phyloP scores from a whole-genome alignment of 2,113 vertebrate species.

The Solea senegalensis region DNA sequence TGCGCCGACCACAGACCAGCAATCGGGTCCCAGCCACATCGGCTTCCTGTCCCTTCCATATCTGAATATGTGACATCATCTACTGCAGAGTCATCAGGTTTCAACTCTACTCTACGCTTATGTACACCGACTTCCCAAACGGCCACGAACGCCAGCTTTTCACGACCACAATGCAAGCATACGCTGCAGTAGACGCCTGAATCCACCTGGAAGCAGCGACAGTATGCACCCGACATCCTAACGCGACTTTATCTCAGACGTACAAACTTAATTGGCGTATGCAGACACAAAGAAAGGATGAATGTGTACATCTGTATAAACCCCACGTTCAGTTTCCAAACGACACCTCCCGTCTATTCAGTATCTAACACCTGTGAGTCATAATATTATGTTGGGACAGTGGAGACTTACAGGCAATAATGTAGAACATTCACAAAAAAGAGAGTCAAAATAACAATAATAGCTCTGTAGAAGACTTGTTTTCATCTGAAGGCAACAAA shows the following conservation, averaged over 20 bases:
- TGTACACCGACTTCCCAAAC: slow-evolving; percentile 55
- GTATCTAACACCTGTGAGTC: slow-evolving; percentile 62
- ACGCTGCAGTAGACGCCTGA: not conserved
- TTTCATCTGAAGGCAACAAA: slow-evolving; percentile 58
- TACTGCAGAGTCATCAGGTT: slow-evolving; percentile 43
- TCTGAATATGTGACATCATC: slow-evolving; percentile 59
- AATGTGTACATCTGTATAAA: slow-evolving; percentile 17
- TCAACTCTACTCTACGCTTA: slow-evolving; percentile 49
- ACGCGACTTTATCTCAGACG: slow-evolving; percentile 9
- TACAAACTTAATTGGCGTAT: slow-evolving; percentile 21
- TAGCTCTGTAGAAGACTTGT: slow-evolving; percentile 18
- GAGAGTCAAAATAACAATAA: slow-evolving; percentile 21
- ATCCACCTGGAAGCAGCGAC: slow-evolving; percentile 10
- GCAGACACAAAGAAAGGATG: slow-evolving; percentile 29
- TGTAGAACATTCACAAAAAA: slow-evolving; percentile 47
- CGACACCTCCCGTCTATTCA: slow-evolving; percentile 34
- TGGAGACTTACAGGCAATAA: slow-evolving; percentile 61
- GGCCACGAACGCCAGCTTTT: slow-evolving; percentile 36
- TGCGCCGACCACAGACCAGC: slow-evolving; percentile 7
- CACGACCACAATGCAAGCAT: slow-evolving; percentile 34
- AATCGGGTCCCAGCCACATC: slow-evolving; percentile 14
- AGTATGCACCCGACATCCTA: slow-evolving; percentile 14
- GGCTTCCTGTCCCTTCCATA: slow-evolving; percentile 32
- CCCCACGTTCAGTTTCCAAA: slow-evolving; percentile 32
- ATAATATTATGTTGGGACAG: slow-evolving; percentile 65